These are phyloP conservation scores for Troides oblongomaculatus DNA, from an alignment of 2,888 invertebrate species.

Conservation along the genomic window DNA sequence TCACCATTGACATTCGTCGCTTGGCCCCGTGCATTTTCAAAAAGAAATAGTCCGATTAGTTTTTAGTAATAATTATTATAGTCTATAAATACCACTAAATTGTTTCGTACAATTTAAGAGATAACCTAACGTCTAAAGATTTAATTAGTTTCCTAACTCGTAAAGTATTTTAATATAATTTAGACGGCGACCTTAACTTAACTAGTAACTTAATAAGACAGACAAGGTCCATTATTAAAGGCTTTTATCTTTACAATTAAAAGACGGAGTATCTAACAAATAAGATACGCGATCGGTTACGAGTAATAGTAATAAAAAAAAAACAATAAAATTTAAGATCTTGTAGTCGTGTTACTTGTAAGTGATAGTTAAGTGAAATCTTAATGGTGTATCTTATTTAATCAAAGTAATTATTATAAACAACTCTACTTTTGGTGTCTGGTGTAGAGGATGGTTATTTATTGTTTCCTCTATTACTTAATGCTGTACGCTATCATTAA, in stretches of 20 bases:
- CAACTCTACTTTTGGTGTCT: slow-evolving; percentile 13
- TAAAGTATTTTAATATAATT: not conserved
- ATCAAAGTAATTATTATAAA: slow-evolving; percentile 23
- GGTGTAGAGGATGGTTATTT: slow-evolving; percentile 18
- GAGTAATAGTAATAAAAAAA: slow-evolving; percentile 1
- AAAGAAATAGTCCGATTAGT: too few species aligned
- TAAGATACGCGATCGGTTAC: slow-evolving; percentile 7
- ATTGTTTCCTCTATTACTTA: slow-evolving; percentile 23
- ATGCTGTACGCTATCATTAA: slow-evolving; percentile 10
- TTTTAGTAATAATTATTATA: too few species aligned
- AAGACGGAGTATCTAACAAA: slow-evolving; percentile 5
- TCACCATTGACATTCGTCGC: too few species aligned
- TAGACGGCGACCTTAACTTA: not conserved
- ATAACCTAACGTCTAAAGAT: not conserved
- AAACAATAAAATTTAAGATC: not conserved
- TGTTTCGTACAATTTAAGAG: too few species aligned
- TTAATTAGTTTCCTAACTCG: not conserved
- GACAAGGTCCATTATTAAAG: not conserved
- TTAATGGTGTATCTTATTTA: slow-evolving; percentile 17
- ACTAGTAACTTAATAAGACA: not conserved
- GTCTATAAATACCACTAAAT: too few species aligned
- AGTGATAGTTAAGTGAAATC: slow-evolving; percentile 14
- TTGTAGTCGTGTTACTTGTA: slow-evolving; percentile 8
- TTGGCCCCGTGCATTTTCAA: too few species aligned
- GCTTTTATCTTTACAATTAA: slow-evolving; percentile 9